phyloP scores from a whole-genome alignment of 2,113 vertebrate species.

The Psilopogon haemacephalus region DNA sequence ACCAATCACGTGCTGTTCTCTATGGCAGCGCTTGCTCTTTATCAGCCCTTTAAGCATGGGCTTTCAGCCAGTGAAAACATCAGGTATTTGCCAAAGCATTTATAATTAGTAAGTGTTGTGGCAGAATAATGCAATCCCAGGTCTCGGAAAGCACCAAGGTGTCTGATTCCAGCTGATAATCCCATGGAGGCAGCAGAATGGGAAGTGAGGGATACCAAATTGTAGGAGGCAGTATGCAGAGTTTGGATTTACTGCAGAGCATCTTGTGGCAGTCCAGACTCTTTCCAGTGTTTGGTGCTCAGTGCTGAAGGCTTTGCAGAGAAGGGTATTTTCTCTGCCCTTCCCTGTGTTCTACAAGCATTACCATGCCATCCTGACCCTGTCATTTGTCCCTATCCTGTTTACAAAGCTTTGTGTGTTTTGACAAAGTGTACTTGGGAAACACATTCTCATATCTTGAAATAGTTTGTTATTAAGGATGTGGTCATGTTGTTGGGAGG shows the following conservation, averaged over 20 bases:
- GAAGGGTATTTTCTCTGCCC: neutral
- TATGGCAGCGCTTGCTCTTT: conserved; percentile 30
- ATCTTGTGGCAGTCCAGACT: neutral
- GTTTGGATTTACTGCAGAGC: neutral
- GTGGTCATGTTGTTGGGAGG: neutral
- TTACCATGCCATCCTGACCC: neutral
- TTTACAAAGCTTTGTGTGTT: neutral
- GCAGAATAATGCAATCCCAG: conserved; percentile 49
- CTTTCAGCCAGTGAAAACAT: conserved; percentile 52
- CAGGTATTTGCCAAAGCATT: conserved; percentile 29
- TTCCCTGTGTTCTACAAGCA: neutral
- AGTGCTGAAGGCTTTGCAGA: neutral
- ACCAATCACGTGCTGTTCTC: neutral
- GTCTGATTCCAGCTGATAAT: neutral
- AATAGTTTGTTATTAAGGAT: neutral
- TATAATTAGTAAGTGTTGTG: conserved; percentile 30
- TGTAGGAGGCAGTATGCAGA: neutral
- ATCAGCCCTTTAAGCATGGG: conserved; percentile 49
- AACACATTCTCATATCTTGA: neutral
- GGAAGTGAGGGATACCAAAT: neutral
- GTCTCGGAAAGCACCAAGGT: neutral
- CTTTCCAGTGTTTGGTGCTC: neutral
- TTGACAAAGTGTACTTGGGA: neutral
- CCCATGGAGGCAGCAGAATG: neutral
- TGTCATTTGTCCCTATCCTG: neutral